Base-by-base conservation (phyloP, 2,888 invertebrate genomes). In the Axea sp. region DNA sequence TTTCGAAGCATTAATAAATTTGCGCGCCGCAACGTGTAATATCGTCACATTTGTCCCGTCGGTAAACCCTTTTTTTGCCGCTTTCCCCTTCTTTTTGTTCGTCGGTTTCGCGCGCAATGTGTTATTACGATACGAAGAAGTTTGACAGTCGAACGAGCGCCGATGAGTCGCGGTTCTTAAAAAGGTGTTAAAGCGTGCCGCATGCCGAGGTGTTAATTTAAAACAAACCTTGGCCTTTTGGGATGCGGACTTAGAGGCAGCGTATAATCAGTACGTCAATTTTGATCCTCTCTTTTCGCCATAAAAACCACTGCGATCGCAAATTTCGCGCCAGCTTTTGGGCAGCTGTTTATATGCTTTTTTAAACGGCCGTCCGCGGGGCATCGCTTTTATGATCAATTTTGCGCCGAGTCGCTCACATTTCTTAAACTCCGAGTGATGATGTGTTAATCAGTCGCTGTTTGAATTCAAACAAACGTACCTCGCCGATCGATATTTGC, bases 141-240 rank as follows among this genome's bases (percentile, higher is more conserved):
- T 67, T 73, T 55, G 73, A 59, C 67, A 77, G 69, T 55, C 60
- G 74, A 51, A 64, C 49, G 64, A 67, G 68, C 67, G 45, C 28
- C 74, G 76, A 76, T 73, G 60, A 76, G 75, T 71, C 75, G 73
- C 71, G 33, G 49, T 73, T 64, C 78, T 80, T 78, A 82, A 84
- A 81, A 82, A 84, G 84, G 84, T 84, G 84, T 84, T 84, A 84
- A 84, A 84, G 81, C 80, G 82, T 82, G 84, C 84, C 82, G 80
- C 78, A 77, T 75, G 79, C 79, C 76, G 79, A 83, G 83, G 82
- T 81, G 84, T 84, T 85, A 84, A 84, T 83, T 85, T 83, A 84
- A 85, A 85, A 84, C 82, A 85, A 84, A 85, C 82, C 78, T 75
- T 77, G 77, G 77, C 79, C 55, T 45, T 80, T 81, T 78, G 73